Evolutionary conservation across 2,797 vertebrate genomes (phyloP).

Genomic region (Urophycis tenuis): DNA sequence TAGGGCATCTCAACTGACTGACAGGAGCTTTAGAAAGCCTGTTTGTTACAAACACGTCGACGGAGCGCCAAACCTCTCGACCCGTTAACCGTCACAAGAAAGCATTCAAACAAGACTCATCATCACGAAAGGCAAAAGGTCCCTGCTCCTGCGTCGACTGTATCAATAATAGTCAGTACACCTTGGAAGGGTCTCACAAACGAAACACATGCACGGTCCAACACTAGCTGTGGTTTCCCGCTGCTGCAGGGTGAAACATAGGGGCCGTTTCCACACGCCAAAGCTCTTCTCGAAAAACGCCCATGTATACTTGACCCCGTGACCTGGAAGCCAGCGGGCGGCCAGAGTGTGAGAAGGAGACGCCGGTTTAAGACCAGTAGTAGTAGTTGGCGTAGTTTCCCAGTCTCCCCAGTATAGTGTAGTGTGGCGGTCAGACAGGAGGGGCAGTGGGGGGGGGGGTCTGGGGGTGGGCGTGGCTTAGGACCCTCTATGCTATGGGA

Average conservation of each 20-base stretch:
- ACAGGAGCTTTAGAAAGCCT: conserved; percentile 65
- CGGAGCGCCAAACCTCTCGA: conserved; percentile 59
- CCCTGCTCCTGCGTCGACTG: background rate
- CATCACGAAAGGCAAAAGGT: background rate
- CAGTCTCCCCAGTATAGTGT: background rate
- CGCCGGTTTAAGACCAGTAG: background rate
- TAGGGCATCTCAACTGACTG: conserved; percentile 54
- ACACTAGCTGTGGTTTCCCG: background rate
- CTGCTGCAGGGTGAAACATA: background rate
- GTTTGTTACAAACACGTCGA: conserved; percentile 60
- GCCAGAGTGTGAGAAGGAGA: background rate
- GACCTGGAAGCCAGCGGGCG: background rate
- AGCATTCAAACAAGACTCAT: conserved; percentile 6
- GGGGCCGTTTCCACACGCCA: background rate
- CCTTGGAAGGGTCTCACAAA: background rate
- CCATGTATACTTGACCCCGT: background rate
- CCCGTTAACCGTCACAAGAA: conserved; percentile 23
- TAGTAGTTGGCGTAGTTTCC: background rate
- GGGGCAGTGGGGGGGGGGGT: background rate
- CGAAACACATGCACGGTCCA: background rate
- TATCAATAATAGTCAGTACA: background rate
- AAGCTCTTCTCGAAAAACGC: background rate
- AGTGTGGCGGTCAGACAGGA: background rate
- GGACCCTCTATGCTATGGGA: conserved; percentile 5
- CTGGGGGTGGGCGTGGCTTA: background rate